These are phyloP conservation scores for Myzus persicae DNA, from an alignment of 1,140 invertebrate genomes.

Conservation along the genomic window DNA sequence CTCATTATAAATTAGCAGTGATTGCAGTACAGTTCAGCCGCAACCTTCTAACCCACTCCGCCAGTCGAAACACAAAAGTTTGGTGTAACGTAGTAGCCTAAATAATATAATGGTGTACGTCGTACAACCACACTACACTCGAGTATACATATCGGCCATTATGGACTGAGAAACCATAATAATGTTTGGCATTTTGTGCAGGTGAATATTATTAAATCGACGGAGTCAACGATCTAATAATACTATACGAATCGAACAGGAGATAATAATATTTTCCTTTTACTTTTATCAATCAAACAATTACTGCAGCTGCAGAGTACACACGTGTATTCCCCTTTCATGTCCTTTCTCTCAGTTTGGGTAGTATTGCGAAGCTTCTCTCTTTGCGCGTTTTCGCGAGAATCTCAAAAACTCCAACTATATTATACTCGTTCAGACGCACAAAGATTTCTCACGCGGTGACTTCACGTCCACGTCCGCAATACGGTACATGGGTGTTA, in stretches of 20 bases:
- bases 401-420: not conserved
- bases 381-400: not conserved
- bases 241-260: not conserved
- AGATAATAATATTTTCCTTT: not conserved
- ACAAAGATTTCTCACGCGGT: not conserved
- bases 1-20: not conserved
- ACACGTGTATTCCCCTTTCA: not conserved
- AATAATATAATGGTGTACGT: not conserved
- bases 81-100: not conserved
- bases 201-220: not conserved
- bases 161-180: not conserved
- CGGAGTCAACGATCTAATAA: not conserved
- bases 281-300: conserved; percentile 13
- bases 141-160: not conserved
- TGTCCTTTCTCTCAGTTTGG: not conserved
- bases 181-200: not conserved
- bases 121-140: too few species aligned
- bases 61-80: not conserved
- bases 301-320: not conserved
- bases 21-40: not conserved
- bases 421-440: too few species aligned
- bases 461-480: not conserved
- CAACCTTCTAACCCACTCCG: not conserved
- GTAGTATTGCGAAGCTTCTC: not conserved
- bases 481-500: not conserved